phyloP scores from a whole-genome alignment of 2,888 invertebrate species.

The Melipona bicolor region DNA sequence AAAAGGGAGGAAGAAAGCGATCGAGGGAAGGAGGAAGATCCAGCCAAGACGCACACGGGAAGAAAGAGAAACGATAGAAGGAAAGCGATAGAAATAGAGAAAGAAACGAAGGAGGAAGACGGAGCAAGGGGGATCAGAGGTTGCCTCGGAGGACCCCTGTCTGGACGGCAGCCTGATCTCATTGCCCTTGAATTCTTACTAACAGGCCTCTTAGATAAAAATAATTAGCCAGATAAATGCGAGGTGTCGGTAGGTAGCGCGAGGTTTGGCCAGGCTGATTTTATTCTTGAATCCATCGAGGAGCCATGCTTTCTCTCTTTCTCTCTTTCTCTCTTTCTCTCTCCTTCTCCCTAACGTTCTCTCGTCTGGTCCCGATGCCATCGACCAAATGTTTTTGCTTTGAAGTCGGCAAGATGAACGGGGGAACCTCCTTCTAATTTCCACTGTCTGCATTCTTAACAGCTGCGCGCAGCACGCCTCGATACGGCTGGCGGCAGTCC shows the following conservation, averaged over 20 bases:
- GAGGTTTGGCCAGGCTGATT: slow-evolving; percentile 51
- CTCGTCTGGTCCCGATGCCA: slow-evolving; percentile 15
- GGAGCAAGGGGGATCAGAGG: slow-evolving; percentile 45
- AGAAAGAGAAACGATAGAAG: neutral
- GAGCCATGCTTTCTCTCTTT: neutral
- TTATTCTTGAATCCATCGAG: slow-evolving; percentile 63
- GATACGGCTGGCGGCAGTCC: slow-evolving; percentile 63
- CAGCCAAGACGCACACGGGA: neutral
- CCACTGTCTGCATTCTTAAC: slow-evolving; percentile 79
- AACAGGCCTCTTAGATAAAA: slow-evolving; percentile 80
- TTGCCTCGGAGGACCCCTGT: slow-evolving; percentile 37
- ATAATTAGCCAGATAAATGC: slow-evolving; percentile 81
- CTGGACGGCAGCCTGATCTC: slow-evolving; percentile 75
- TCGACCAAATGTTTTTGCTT: slow-evolving; percentile 78
- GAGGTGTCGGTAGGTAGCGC: slow-evolving; percentile 65
- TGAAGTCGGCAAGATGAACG: slow-evolving; percentile 79
- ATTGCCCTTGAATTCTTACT: slow-evolving; percentile 82
- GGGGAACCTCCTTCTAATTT: slow-evolving; percentile 76
- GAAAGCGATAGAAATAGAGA: slow-evolving; percentile 35
- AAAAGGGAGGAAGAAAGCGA: slow-evolving; percentile 2
- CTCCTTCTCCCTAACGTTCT: neutral
- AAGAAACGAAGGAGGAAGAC: slow-evolving; percentile 19
- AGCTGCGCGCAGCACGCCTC: slow-evolving; percentile 64
- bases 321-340: neutral
- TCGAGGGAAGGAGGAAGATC: slow-evolving; percentile 3